Evolutionary conservation across 2,888 invertebrate genomes (phyloP), one percentile per base, ranked within the genome.

Genomic region (Antitype chi): DNA sequence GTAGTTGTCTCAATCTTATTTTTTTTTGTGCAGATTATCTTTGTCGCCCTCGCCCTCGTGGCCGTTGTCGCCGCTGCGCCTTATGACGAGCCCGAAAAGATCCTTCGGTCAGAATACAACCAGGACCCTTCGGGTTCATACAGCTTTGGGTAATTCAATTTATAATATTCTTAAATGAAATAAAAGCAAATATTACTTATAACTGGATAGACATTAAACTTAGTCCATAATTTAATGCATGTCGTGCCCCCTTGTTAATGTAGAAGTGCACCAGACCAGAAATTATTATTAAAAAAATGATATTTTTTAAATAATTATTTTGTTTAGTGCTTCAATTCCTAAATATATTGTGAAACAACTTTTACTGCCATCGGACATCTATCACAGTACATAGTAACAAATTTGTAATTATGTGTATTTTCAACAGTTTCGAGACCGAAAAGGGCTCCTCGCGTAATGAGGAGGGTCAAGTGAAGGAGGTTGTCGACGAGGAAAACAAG

Each of bases 401-500:
- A 7, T 49, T 49, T 57, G 13, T 73, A 62, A 70, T 25, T 1
- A n/a, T 60, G 5, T 70, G 9, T 53, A 55, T 59, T 71, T 55
- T 78, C 25, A 55, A 76, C 74, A 83, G 83, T 0, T 70, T 91
- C 86, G 97, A 97, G 91, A 96, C 97, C 8, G 97, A 95, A 60
- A 95, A 97, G 82, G 97, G 97, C 20, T 97, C 97, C 89, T 71
- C 85, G 8, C 97, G 96, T 13, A 89, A 95, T 64, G 97, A 97
- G 88, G 88, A 82, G 6, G 98, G 98, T 28, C 88, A 90, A 73
- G 0, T 94, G 76, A 95, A 93, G 85, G 80, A 91, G 55, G 90
- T 85, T 20, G 92, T 97, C 77, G 97, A 97, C 84, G 97, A 96
- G 57, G 97, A 97, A 13, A 97, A 97, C 88, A 97, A 97, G 86